Evolutionary conservation across 2,113 vertebrate genomes (phyloP).

Genomic region (Pterocles burchelli): DNA sequence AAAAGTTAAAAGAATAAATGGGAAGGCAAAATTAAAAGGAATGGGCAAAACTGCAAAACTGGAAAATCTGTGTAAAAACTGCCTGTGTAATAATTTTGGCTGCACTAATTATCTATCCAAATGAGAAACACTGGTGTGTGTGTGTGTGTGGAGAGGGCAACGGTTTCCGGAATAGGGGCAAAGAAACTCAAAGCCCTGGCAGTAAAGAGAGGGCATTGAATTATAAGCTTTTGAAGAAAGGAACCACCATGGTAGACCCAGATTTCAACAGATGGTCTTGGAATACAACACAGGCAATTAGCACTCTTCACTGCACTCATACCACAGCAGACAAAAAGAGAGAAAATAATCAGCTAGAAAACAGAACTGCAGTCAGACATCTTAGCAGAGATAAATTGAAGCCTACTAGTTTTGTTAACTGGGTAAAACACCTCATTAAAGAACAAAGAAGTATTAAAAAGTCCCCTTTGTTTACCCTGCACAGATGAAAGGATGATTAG

Average conservation of each 20-base stretch:
- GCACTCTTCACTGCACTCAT: neutral
- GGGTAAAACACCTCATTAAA: neutral
- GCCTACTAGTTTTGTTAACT: neutral
- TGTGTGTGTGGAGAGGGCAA: neutral
- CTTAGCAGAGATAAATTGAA: neutral
- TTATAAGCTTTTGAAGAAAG: neutral
- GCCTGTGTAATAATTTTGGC: neutral
- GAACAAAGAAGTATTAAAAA: neutral
- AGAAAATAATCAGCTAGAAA: conserved; percentile 10
- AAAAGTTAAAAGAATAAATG: neutral
- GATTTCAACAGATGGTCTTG: neutral
- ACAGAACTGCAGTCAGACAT: neutral
- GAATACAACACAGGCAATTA: neutral
- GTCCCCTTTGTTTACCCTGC: neutral
- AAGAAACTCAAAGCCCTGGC: neutral
- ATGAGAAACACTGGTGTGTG: neutral
- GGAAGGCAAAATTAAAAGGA: neutral
- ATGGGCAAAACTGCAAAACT: neutral
- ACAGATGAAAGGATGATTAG: neutral
- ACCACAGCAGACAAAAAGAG: neutral
- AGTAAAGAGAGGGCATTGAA: neutral
- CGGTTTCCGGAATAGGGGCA: neutral
- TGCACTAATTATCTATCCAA: neutral
- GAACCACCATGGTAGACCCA: neutral
- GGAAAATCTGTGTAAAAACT: neutral